Evolutionary conservation across 2,113 vertebrate species (phyloP).

Genomic region (Seriola quinqueradiata): DNA sequence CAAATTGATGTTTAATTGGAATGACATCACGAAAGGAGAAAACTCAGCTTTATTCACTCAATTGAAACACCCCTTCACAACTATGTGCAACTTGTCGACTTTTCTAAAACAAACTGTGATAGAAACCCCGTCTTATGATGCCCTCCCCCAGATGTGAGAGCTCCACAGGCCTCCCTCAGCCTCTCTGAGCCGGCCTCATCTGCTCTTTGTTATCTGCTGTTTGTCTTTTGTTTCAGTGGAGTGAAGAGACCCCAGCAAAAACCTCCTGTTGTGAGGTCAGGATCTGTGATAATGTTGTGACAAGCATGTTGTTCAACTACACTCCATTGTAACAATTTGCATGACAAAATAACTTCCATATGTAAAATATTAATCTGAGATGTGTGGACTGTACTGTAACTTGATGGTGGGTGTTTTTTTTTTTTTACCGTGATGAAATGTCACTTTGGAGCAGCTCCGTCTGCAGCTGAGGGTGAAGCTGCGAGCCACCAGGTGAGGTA

Average conservation of each 20-base stretch:
- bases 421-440: slow-evolving; percentile 8
- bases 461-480: slow-evolving; percentile 7
- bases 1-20: no score
- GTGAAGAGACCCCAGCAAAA: neutral
- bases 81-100: no score
- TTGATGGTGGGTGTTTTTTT: neutral
- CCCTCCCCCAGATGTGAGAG: no score
- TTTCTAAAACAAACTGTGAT: no score
- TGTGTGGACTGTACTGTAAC: neutral
- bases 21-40: no score
- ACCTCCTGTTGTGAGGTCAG: neutral
- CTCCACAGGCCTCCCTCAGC: neutral
- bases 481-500: slow-evolving; percentile 30
- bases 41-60: no score
- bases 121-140: no score
- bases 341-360: neutral
- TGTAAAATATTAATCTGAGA: neutral
- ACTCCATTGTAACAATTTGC: neutral
- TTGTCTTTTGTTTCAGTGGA: neutral
- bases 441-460: neutral
- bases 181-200: no score
- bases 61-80: no score
- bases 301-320: neutral
- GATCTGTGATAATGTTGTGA: neutral
- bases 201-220: neutral